Evolutionary conservation across 2,797 vertebrate genomes (phyloP), one percentile per base, ranked within the genome.

Genomic region (Alcedo atthis): DNA sequence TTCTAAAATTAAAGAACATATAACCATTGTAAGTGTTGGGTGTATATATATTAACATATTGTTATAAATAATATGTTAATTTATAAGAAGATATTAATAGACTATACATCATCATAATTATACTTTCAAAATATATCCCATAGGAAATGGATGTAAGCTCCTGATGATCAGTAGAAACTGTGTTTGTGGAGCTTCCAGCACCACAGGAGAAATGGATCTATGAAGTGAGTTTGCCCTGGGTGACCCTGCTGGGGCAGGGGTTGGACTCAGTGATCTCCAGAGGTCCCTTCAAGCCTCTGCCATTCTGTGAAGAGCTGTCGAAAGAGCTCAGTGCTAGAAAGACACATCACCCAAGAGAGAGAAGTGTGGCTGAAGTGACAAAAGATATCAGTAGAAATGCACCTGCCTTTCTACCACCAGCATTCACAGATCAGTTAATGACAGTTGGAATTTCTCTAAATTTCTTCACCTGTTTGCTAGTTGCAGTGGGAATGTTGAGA

Each of bases 391-490:
- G 18, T 67, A 58, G 57, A 79, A 81, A 46, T 28, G 10, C 25
- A 21, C 30, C 37, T 86, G 63, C 8, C 8, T 55, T 91, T 74
- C 18, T 15, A n/a, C 25, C 33, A 40, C 26, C n/a, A 48, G 66
- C 37, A 13, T 49, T 49, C 48, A 49, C 48, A 49, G 48, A 25
- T 49, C 15, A 49, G 15, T 49, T 26, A 26, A 25, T 26, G 25
- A 15, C 25, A 26, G 25, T 49, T 26, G 48, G 48, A 49, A 49
- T 71, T 19, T 67, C 32, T 62, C 70, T 74, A 30, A 61, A 78
- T 71, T 30, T 85, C 80, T 85, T 76, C 19, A 55, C 69, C 54
- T 26, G 22, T 92, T 94, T 75, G 22, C 90, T 94, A 73, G 26
- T 48, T 57, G 26, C 46, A 51, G 64, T 87, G 66, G 35, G 85